Conservation (phyloP, 2,888 invertebrate species). For the Cyclophora punctaria region DNA sequence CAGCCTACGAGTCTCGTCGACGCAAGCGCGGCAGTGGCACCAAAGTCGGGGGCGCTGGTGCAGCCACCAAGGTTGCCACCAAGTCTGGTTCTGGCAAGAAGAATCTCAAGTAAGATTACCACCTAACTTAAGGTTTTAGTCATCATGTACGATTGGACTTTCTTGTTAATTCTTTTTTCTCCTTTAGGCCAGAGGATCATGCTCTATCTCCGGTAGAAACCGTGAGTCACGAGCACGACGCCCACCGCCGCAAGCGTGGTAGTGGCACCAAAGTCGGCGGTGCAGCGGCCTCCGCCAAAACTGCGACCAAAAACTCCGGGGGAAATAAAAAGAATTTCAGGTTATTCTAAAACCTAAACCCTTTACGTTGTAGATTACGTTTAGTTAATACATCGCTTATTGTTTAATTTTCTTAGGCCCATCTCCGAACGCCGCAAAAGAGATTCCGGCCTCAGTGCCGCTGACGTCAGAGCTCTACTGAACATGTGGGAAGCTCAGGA, state of each 20-base stretch:
- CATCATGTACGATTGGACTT: background rate
- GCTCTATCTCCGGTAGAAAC: conserved; percentile 51
- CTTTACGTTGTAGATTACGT: background rate
- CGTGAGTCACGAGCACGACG: conserved; percentile 46
- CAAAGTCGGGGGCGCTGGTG: conserved; percentile 65
- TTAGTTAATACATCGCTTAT: conserved; percentile 3
- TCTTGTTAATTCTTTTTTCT: conserved; percentile 4
- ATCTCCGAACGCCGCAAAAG: conserved; percentile 73
- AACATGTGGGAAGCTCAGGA: conserved; percentile 77
- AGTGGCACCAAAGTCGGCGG: conserved; percentile 64
- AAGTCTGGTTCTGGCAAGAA: conserved; percentile 66
- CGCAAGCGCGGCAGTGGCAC: conserved; percentile 65
- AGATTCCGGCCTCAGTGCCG: conserved; percentile 76
- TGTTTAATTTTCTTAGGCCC: conserved; percentile 36
- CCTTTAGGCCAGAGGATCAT: conserved; percentile 49
- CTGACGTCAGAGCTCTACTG: conserved; percentile 76
- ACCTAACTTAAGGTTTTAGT: background rate
- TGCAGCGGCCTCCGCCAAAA: conserved; percentile 64
- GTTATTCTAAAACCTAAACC: conserved; percentile 31
- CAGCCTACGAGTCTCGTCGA: conserved; percentile 54
- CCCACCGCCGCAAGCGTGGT: conserved; percentile 56
- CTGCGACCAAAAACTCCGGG: conserved; percentile 61
- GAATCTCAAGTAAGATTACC: conserved; percentile 55
- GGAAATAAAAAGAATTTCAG: conserved; percentile 68
- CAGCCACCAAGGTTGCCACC: conserved; percentile 66